Conservation (phyloP, 2,113 vertebrate genomes). For the Chlamydotis undulata region DNA sequence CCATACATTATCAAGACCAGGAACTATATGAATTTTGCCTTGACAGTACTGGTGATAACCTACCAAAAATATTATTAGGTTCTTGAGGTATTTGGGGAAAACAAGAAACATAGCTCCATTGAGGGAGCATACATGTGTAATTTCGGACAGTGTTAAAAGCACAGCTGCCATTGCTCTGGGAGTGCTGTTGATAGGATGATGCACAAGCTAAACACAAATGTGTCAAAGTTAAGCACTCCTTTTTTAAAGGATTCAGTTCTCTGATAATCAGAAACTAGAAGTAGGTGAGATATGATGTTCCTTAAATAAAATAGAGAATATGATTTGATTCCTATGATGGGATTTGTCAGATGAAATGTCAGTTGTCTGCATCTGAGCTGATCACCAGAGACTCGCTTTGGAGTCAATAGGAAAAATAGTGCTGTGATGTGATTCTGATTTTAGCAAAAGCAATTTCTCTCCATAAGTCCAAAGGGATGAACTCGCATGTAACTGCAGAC, state of each 20-base stretch:
- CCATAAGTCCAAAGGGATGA: background rate
- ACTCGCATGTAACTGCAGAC: background rate
- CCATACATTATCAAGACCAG: background rate
- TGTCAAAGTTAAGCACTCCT: background rate
- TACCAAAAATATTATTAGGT: background rate
- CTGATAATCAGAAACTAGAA: background rate
- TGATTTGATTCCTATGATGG: background rate
- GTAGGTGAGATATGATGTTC: background rate
- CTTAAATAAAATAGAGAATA: background rate
- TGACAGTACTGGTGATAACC: background rate
- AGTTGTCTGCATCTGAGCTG: background rate
- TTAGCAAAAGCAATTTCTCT: background rate
- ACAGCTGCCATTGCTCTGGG: background rate
- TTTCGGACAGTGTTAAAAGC: background rate
- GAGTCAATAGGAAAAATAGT: background rate
- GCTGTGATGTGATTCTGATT: background rate
- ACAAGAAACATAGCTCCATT: background rate
- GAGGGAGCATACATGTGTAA: background rate
- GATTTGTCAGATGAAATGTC: background rate
- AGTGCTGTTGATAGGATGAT: background rate
- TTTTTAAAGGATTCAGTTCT: background rate
- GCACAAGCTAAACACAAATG: background rate
- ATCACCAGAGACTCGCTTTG: background rate
- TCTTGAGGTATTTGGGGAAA: background rate
- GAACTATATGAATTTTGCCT: background rate